phyloP scores from a whole-genome alignment of 2,888 invertebrate species.

The Encarsia formosa region DNA sequence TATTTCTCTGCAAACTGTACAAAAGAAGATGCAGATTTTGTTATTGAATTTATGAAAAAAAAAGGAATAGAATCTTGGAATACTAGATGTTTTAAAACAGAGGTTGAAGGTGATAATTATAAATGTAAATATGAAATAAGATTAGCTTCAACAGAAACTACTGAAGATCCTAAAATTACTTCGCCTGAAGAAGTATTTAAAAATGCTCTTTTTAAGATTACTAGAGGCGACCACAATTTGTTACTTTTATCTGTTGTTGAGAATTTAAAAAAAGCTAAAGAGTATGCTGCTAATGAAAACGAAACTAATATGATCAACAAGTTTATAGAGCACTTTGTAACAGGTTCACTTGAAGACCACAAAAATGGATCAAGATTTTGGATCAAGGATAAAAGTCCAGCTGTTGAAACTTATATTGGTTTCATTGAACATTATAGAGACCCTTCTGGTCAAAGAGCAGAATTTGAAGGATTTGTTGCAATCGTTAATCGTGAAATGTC shows the following conservation, averaged over 20 bases:
- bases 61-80: conserved; percentile 83
- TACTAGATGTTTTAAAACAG: conserved; percentile 81
- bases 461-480: conserved; percentile 95
- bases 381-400: conserved; percentile 91
- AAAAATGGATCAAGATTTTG: conserved; percentile 90
- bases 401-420: conserved; percentile 89
- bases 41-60: conserved; percentile 73
- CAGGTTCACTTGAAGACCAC: conserved; percentile 80
- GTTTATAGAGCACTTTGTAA: conserved; percentile 78
- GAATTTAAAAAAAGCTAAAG: conserved; percentile 67
- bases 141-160: conserved; percentile 65
- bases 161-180: conserved; percentile 58
- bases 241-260: conserved; percentile 67
- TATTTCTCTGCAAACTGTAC: conserved; percentile 90
- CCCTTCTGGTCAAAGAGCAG: conserved; percentile 87
- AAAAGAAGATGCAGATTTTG: conserved; percentile 70
- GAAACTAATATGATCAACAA: conserved; percentile 79
- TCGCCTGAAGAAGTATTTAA: conserved; percentile 63
- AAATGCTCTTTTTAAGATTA: conserved; percentile 65
- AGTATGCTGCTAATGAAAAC: conserved; percentile 70
- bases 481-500: conserved; percentile 95
- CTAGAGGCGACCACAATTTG: conserved; percentile 76
- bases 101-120: conserved; percentile 38
- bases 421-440: conserved; percentile 93
- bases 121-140: conserved; percentile 63